A percentile compares a stretch with the other conserved stretches of the same genome.
phyloP scores from a whole-genome alignment of 2,888 invertebrate species.

The Zeuzera pyrina region DNA sequence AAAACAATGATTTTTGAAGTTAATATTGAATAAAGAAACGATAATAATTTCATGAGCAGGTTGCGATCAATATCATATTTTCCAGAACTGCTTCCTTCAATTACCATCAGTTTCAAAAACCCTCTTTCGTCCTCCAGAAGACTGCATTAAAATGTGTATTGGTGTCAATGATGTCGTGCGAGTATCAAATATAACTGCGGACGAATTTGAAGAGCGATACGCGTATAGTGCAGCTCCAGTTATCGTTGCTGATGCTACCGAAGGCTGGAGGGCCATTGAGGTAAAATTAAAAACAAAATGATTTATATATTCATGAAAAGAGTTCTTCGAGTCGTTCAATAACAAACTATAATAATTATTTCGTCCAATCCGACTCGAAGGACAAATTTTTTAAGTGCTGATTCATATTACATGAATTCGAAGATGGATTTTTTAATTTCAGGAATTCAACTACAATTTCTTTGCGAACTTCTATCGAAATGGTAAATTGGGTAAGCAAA shows the following conservation, averaged over 20 bases:
- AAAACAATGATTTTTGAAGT: too few relatives aligned
- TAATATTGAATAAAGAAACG: too few relatives aligned
- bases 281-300: conserved; percentile 23
- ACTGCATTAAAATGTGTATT: conserved; percentile 85
- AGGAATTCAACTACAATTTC: conserved; percentile 86
- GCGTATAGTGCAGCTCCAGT: conserved; percentile 87
- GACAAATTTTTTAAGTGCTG: neutral
- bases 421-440: conserved; percentile 5
- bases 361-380: too few relatives aligned
- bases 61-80: too few relatives aligned
- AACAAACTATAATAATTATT: neutral
- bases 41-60: too few relatives aligned
- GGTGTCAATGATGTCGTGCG: conserved; percentile 76
- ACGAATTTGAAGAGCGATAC: conserved; percentile 80
- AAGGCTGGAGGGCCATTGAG: conserved; percentile 84
- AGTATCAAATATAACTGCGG: conserved; percentile 76
- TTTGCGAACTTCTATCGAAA: conserved; percentile 84
- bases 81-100: conserved; percentile 41
- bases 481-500: conserved; percentile 62
- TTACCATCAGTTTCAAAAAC: conserved; percentile 41
- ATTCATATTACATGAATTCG: neutral
- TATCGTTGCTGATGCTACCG: conserved; percentile 86
- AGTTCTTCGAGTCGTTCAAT: neutral
- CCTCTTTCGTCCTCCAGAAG: conserved; percentile 83
- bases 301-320: neutral